Evolutionary conservation across 2,797 vertebrate species (phyloP), one percentile per base, ranked within the genome.

Genomic region (Chelidonichthys spinosus): DNA sequence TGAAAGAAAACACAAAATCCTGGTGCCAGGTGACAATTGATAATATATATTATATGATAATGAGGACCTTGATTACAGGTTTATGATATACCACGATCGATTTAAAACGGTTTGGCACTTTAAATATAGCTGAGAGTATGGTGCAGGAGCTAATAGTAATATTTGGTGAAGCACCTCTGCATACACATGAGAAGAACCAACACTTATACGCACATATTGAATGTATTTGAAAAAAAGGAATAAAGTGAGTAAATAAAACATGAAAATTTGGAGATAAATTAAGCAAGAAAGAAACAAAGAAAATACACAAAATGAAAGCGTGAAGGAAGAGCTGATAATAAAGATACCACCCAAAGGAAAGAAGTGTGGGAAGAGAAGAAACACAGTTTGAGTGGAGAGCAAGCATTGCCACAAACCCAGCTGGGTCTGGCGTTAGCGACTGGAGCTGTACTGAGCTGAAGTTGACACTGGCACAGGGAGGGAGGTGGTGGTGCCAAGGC

Each of bases 401-500:
- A 36, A 67, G 46, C 72, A 44, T 44, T 14, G 76, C 87, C 82
- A 72, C 53, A 15, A 83, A 78, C 84, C 82, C 74, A 84, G 79
- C 81, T 4, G 70, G 58, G 74, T 69, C 80, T 88, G 86, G 86
- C 58, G 32, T 52, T 10, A 17, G 54, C 3, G 62, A 52, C 60
- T 85, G 89, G 89, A 82, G 3, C 37, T 0, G 42, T 5, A 76
- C 74, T 3, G 70, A 82, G 88, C 90, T 88, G 79, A 79, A 83
- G 89, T 79, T 85, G 86, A 90, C 77, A 74, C 75, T 91, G 90
- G 90, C 87, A 81, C 59, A 0, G 46, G 63, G 58, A 60, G 43
- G 54, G 36, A 64, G 54, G 56, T 65, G 67, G 61, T 8, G 25
- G 81, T 79, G 87, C 83, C 90, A 89, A 74, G 69, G 69, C 85